Conservation (phyloP, 1,140 invertebrate species). For the Pinna nobilis region DNA sequence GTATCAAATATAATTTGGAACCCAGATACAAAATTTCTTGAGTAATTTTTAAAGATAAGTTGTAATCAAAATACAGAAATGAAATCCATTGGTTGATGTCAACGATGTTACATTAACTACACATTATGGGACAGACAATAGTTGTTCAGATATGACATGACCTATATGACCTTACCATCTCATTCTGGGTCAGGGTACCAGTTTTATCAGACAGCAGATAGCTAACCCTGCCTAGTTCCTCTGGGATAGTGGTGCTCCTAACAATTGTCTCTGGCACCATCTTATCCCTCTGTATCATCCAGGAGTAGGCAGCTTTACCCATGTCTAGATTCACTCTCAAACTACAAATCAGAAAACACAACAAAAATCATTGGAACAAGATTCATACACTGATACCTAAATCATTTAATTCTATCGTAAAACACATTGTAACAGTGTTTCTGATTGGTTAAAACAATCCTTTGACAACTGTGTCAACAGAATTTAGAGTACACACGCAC, state of each 20-base stretch:
- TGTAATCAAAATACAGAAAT: neutral
- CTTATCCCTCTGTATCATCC: constrained; percentile 95
- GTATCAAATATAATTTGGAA: no score
- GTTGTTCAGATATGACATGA: no score
- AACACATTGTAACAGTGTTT: no score
- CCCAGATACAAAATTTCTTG: no score
- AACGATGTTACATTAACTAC: no score
- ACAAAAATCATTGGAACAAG: neutral
- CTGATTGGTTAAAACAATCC: no score
- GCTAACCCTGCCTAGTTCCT: constrained; percentile 90
- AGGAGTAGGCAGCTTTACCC: constrained; percentile 98
- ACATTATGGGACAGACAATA: neutral
- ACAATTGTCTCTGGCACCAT: constrained; percentile 96
- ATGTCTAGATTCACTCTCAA: constrained; percentile 98
- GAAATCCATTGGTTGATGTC: no score
- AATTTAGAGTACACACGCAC: no score
- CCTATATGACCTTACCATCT: constrained; percentile 92
- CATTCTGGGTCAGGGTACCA: constrained; percentile 98
- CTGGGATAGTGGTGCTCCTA: constrained; percentile 98
- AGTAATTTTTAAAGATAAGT: neutral
- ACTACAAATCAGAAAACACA: constrained; percentile 77
- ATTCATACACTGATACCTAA: neutral
- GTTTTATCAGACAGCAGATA: constrained; percentile 99
- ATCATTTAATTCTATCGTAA: no score
- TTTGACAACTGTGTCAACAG: no score